Percentiles rank a stretch among this genome's conserved stretches.
phyloP scores from a whole-genome alignment of 2,113 vertebrate species.

The Rhombomys opimus region DNA sequence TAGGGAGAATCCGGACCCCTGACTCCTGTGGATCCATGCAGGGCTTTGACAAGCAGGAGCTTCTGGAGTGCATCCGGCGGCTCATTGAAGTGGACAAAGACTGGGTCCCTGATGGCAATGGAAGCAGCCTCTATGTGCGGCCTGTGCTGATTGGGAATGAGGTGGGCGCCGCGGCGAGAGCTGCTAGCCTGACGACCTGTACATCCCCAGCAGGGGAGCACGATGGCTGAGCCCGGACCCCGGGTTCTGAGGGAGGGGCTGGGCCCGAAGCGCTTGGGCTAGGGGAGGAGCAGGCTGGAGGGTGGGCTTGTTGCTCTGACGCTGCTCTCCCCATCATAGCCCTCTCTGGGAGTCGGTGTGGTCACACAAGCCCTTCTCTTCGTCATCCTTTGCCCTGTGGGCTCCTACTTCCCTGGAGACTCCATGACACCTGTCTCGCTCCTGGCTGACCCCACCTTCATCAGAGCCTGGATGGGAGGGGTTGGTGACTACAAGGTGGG shows the following conservation, averaged over 20 bases:
- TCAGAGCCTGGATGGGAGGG: slow-evolving; percentile 92
- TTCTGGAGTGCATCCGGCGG: slow-evolving; percentile 91
- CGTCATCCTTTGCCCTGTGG: slow-evolving; percentile 92
- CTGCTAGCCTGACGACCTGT: background rate
- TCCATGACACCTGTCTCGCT: slow-evolving; percentile 91
- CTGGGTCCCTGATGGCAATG: slow-evolving; percentile 90
- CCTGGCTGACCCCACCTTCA: slow-evolving; percentile 90
- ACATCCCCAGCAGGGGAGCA: rapidly evolving
- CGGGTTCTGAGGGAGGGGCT: slow-evolving; percentile 85
- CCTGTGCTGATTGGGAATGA: slow-evolving; percentile 93
- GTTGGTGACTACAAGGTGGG: slow-evolving; percentile 93
- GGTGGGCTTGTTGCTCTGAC: background rate
- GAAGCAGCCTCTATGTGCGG: slow-evolving; percentile 93
- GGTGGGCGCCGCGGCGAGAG: slow-evolving; percentile 79
- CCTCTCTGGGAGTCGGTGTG: slow-evolving; percentile 90
- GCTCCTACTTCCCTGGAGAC: slow-evolving; percentile 92
- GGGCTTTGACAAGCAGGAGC: slow-evolving; percentile 90
- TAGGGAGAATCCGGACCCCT: rapidly evolving
- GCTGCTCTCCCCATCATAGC: slow-evolving; percentile 80
- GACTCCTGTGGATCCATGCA: slow-evolving; percentile 52
- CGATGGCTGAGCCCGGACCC: background rate
- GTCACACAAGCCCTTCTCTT: slow-evolving; percentile 88
- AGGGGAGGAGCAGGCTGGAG: slow-evolving; percentile 75
- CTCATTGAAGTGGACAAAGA: slow-evolving; percentile 92
- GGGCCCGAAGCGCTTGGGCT: background rate